These are phyloP conservation scores for Parnassius orleans DNA, from an alignment of 2,888 invertebrate genomes.

Conservation along the genomic window DNA sequence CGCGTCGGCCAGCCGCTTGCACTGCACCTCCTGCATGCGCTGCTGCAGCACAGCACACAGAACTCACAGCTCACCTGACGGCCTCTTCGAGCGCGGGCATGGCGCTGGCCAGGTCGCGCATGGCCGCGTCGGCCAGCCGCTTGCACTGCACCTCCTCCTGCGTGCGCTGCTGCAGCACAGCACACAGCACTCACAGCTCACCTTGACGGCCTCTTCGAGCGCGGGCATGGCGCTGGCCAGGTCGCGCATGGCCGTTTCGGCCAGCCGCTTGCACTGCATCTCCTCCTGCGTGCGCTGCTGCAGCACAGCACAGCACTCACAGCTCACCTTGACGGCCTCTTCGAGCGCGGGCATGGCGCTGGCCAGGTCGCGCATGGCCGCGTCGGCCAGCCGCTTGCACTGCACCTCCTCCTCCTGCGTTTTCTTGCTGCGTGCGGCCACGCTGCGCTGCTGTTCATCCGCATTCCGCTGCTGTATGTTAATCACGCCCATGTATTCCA, in stretches of 20 bases:
- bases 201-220: slow-evolving; percentile 88
- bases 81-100: too few species aligned
- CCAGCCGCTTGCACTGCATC: too few species aligned
- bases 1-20: too few species aligned
- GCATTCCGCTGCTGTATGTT: slow-evolving; percentile 90
- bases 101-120: too few species aligned
- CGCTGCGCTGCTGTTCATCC: slow-evolving; percentile 88
- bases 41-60: too few species aligned
- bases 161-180: too few species aligned
- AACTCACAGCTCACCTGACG: too few species aligned
- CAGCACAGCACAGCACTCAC: too few species aligned
- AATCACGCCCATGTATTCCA: slow-evolving; percentile 91
- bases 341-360: slow-evolving; percentile 93
- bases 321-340: slow-evolving; percentile 84
- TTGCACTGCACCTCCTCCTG: too few species aligned
- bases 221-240: slow-evolving; percentile 93
- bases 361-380: slow-evolving; percentile 91
- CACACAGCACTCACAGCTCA: slow-evolving; percentile 26
- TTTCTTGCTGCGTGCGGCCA: slow-evolving; percentile 85
- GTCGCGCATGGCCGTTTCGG: slow-evolving; percentile 73
- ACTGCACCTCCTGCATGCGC: too few species aligned
- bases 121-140: too few species aligned
- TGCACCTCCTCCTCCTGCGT: slow-evolving; percentile 90
- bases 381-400: slow-evolving; percentile 90
- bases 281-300: slow-evolving; percentile 61